These are phyloP conservation scores for Peribatodes rhomboidaria DNA, from an alignment of 2,888 invertebrate species.

Conservation along the genomic window DNA sequence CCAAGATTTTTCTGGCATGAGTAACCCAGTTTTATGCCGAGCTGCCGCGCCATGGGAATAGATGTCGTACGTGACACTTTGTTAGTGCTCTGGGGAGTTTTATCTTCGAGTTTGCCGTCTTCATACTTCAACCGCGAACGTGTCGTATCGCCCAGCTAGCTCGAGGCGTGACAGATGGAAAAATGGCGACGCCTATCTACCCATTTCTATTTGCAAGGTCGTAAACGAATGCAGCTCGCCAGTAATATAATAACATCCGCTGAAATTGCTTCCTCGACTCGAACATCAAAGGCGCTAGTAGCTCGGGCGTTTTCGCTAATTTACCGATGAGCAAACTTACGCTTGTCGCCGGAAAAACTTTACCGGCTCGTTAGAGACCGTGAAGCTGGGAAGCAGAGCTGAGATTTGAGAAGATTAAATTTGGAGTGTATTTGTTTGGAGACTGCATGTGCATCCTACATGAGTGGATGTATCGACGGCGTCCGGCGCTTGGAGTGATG, in stretches of 20 bases:
- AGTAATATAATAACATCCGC: slow-evolving; percentile 54
- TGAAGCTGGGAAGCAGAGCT: slow-evolving; percentile 26
- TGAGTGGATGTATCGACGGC: slow-evolving; percentile 59
- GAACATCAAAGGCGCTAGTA: slow-evolving; percentile 59
- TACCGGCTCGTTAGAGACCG: slow-evolving; percentile 1
- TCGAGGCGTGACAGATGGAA: slow-evolving; percentile 30
- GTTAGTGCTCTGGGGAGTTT: slow-evolving; percentile 20
- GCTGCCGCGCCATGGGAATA: slow-evolving; percentile 9
- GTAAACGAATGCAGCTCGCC: slow-evolving; percentile 52
- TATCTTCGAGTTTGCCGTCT: slow-evolving; percentile 11
- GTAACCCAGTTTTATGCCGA: slow-evolving; percentile 20
- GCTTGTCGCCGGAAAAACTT: slow-evolving; percentile 41
- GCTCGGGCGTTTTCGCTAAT: slow-evolving; percentile 60
- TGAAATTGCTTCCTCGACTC: slow-evolving; percentile 60
- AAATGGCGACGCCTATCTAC: slow-evolving; percentile 41
- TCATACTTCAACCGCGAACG: slow-evolving; percentile 26
- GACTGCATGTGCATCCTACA: slow-evolving; percentile 52
- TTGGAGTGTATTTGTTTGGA: slow-evolving; percentile 37
- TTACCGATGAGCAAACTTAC: slow-evolving; percentile 51
- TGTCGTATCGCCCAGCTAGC: slow-evolving; percentile 10
- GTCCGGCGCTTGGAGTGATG: slow-evolving; percentile 72
- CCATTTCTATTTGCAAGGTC: slow-evolving; percentile 50
- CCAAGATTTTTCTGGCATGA: slow-evolving; percentile 36
- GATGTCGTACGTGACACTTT: slow-evolving; percentile 25
- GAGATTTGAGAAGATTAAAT: slow-evolving; percentile 36